Conservation (phyloP, 2,888 invertebrate genomes). For the Ormia ochracea region DNA sequence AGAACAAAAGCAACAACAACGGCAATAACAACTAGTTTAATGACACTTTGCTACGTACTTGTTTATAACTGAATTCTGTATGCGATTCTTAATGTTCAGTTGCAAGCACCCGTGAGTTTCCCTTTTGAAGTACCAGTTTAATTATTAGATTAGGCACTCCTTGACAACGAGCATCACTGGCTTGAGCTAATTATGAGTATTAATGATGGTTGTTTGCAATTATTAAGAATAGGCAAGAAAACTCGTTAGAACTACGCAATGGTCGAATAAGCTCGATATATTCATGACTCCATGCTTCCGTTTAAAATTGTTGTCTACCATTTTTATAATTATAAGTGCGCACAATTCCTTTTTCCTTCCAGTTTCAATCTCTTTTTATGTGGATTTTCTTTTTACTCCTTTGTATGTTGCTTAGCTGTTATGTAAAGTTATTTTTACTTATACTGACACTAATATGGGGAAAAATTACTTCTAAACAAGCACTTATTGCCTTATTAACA, state of each 20-base stretch:
- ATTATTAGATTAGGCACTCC: conserved; percentile 45
- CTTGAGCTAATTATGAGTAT: neutral
- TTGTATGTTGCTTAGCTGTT: conserved; percentile 59
- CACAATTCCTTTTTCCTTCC: neutral
- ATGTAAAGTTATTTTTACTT: conserved; percentile 71
- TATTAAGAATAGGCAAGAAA: conserved; percentile 14
- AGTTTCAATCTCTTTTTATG: neutral
- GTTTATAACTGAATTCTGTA: neutral
- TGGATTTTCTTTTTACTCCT: neutral
- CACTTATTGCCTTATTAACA: conserved; percentile 57
- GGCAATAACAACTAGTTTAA: conserved; percentile 3
- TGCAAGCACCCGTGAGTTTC: neutral
- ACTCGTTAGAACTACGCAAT: conserved; percentile 33
- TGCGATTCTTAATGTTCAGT: neutral
- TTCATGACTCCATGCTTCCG: conserved; percentile 7
- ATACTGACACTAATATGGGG: conserved; percentile 69
- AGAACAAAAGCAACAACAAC: conserved; percentile 9
- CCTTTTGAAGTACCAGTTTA: conserved; percentile 7
- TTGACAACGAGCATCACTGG: neutral
- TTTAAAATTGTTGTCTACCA: conserved; percentile 3
- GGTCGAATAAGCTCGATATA: neutral
- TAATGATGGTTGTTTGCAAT: neutral
- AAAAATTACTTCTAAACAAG: too few species aligned
- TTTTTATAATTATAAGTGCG: neutral
- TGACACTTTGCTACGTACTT: conserved; percentile 8